These are phyloP conservation scores for Ptychodera flava DNA, from an alignment of 35 echinoderm and acorn worm species.

Conservation along the genomic window DNA sequence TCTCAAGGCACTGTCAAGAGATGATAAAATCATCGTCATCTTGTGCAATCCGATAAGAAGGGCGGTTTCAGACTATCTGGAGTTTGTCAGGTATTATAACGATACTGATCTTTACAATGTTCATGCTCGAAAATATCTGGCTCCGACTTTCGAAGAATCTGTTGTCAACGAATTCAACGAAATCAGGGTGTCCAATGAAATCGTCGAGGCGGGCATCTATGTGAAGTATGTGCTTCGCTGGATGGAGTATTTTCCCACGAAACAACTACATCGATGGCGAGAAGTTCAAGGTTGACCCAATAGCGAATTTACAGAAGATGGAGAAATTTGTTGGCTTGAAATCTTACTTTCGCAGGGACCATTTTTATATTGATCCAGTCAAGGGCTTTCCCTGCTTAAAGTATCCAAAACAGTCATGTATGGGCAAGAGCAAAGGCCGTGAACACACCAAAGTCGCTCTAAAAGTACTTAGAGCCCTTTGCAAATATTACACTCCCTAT, in stretches of 20 bases:
- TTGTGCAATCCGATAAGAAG: slow-evolving; percentile 36
- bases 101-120: neutral
- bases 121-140: neutral
- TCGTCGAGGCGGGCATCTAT: slow-evolving; percentile 23
- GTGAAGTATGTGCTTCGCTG: slow-evolving; percentile 19
- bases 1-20: slow-evolving; percentile 4
- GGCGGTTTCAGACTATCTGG: slow-evolving; percentile 46
- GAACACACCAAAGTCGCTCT: slow-evolving; percentile 12
- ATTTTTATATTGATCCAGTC: slow-evolving; percentile 30
- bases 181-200: slow-evolving; percentile 16
- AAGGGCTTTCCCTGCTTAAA: slow-evolving; percentile 27
- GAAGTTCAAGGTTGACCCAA: slow-evolving; percentile 23
- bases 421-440: slow-evolving; percentile 27
- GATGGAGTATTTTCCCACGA: slow-evolving; percentile 22
- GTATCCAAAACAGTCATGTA: slow-evolving; percentile 13
- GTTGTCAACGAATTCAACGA: slow-evolving; percentile 16
- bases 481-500: slow-evolving; percentile 36
- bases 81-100: slow-evolving; percentile 5
- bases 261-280: slow-evolving; percentile 42
- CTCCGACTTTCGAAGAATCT: slow-evolving; percentile 17
- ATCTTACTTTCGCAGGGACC: slow-evolving; percentile 23
- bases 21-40: slow-evolving; percentile 41
- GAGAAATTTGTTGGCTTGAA: slow-evolving; percentile 24
- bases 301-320: slow-evolving; percentile 4
- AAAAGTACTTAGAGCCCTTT: slow-evolving; percentile 18